phyloP scores from a whole-genome alignment of 2,797 vertebrate species.

The Manis javanica region DNA sequence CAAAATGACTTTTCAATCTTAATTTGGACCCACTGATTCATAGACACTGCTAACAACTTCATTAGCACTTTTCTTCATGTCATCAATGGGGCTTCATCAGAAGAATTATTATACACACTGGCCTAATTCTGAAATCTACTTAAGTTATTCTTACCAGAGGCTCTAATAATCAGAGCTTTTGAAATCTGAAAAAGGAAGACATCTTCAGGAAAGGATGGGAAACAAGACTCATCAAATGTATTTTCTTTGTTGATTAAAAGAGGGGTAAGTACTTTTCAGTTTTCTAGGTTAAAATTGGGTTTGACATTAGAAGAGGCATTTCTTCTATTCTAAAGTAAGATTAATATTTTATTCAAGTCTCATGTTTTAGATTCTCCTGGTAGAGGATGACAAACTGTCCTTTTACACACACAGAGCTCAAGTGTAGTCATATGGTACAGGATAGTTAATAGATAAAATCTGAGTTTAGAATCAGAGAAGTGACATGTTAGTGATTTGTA shows the following conservation, averaged over 20 bases:
- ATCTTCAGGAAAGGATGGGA: neutral
- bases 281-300: conserved; percentile 49
- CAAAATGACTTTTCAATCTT: conserved; percentile 27
- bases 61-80: neutral
- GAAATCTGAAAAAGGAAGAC: neutral
- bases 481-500: neutral
- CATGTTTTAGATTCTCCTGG: conserved; percentile 31
- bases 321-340: neutral
- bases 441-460: neutral
- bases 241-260: conserved; percentile 44
- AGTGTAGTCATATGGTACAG: neutral
- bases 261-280: neutral
- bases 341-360: conserved; percentile 27
- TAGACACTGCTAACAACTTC: neutral
- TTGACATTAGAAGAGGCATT: conserved; percentile 55
- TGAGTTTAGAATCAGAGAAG: conserved; percentile 29
- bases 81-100: neutral
- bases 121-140: neutral
- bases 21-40: neutral
- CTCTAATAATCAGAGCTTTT: conserved; percentile 38
- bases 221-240: neutral
- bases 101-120: neutral
- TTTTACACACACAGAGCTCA: neutral
- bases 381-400: neutral
- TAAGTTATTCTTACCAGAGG: neutral